Base-by-base conservation (phyloP, 2,113 vertebrate species). In the Callorhinus ursinus region DNA sequence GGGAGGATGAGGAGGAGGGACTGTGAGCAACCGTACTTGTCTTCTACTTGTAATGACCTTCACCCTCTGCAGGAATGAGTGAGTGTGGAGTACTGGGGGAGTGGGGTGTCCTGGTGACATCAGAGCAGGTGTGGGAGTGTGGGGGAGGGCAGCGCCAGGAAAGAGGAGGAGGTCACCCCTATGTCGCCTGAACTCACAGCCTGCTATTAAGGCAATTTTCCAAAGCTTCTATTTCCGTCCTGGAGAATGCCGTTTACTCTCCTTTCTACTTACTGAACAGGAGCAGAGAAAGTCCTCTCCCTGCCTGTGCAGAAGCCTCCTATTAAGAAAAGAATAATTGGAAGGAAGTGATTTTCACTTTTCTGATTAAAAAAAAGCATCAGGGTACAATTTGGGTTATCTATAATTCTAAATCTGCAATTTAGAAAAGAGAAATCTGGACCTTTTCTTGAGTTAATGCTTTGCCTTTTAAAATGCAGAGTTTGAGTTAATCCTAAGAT, bases 71-170 rank as follows among this genome's bases (percentile, higher is more conserved):
- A 18, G 74, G 74, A 7, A 8, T 15, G 39, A 0, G 5, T 18
- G 42, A 49, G 72, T 15, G 39, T 26, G 39, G 72, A 26, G 42
- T 9, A 2, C 2, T 10, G 42, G 42, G 74, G 74, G 74, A 9
- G 13, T 4, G 42, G 42, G 26, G 74, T 31, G 74, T 31, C 4
- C 26, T 49, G 74, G 42, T 31, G 74, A 49, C 24, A 31, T 49
- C 31, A 42, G 36, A 51, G 51, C 15, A 1, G 42, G 74, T 42
- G 31, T 10, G 6, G 69, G 33, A 10, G 33, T 14, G 72, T 14
- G 4, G 21, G 21, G 2, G 4, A 5, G 31, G 7, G 42, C 13
- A 36, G 77, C 0, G 1, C 7, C 22, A 0, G 42, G 53, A 15
- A 11, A 24, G 77, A 36, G 2, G 0, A 51, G 63, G 49, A 4